Base-by-base conservation (phyloP, 2,888 invertebrate genomes). In the Scaptomyza flava region DNA sequence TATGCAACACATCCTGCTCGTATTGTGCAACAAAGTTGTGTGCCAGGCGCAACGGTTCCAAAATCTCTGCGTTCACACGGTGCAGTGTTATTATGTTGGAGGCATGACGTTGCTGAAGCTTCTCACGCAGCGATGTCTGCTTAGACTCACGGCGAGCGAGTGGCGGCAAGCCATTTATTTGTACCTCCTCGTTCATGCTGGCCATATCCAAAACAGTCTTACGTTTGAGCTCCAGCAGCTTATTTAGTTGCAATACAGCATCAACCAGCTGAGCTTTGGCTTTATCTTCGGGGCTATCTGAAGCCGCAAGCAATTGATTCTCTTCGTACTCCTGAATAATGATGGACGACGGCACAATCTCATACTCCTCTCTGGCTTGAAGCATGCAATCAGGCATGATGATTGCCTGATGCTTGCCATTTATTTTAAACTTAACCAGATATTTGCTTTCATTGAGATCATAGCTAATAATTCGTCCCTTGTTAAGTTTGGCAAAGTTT, bases 41-140 rank as follows among this genome's bases (percentile, higher is more conserved):
- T 1, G 63, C 68, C 11, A 68, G 20, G 3, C 66, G 59, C 17
- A 82, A 41, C 0, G 78, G 67, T 1, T 72, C 57, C 23, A 76
- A 7, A 0, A 84, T 50, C 0, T 81, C 75, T 0, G 20, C 43
- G 27, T 81, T 81, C 3, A 80, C 48, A 0, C 80, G 65, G 43
- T 79, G 65, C 27, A 81, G 33, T 0, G 59, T 57, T 14, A 66
- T 60, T 52, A 84, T 66, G 11, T 59, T 68, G 50, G 60, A 14
- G 0, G 68, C 62, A 50, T 64, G 71, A 14, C 65, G 66, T 9
- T 63, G 65, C 30, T 84, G 84, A 3, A 74, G 46, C 14, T 66
- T 68, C 34, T 74, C 74, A 0, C 68, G 65, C 1, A 66, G 48
- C 1, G 63, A 42, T 0, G 46, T 56, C 5, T 51, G 47, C 59